phyloP scores from a whole-genome alignment of 2,888 invertebrate genomes.

The Bombyx huttoni region DNA sequence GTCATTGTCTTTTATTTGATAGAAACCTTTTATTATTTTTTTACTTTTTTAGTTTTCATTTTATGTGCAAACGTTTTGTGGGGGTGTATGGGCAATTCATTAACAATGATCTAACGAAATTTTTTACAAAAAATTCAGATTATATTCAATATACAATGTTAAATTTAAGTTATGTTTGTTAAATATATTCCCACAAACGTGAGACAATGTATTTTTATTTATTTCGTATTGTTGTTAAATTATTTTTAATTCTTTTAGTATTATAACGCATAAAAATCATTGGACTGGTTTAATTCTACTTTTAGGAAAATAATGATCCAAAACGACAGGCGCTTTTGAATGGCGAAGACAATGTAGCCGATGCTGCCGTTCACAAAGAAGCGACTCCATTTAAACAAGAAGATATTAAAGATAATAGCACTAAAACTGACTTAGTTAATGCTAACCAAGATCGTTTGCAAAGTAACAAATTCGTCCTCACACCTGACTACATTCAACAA shows the following conservation, averaged over 20 bases:
- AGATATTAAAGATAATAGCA: conserved; percentile 49
- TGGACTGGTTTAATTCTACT: conserved; percentile 18
- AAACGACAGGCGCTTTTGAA: conserved; percentile 50
- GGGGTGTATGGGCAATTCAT: conserved; percentile 69
- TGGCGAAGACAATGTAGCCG: conserved; percentile 57
- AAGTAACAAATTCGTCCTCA: conserved; percentile 82
- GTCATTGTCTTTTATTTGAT: conserved; percentile 61
- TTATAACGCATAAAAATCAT: conserved; percentile 2
- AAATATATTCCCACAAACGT: conserved; percentile 68
- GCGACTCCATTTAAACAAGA: conserved; percentile 51
- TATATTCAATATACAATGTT: not conserved
- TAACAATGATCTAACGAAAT: not conserved
- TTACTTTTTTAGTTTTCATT: conserved; percentile 40
- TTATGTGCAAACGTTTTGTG: conserved; percentile 59
- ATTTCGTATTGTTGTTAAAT: not conserved
- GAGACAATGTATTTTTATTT: conserved; percentile 14
- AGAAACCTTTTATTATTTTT: conserved; percentile 52
- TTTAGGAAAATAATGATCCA: conserved; percentile 49
- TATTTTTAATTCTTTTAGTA: not conserved
- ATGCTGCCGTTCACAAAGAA: conserved; percentile 47
- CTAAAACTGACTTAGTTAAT: conserved; percentile 53
- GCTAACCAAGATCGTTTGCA: conserved; percentile 33
- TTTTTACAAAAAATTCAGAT: not conserved
- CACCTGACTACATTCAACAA: conserved; percentile 94
- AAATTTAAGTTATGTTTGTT: conserved; percentile 1